Conservation (phyloP, 1,140 invertebrate genomes). For the Orius insidiosus region DNA sequence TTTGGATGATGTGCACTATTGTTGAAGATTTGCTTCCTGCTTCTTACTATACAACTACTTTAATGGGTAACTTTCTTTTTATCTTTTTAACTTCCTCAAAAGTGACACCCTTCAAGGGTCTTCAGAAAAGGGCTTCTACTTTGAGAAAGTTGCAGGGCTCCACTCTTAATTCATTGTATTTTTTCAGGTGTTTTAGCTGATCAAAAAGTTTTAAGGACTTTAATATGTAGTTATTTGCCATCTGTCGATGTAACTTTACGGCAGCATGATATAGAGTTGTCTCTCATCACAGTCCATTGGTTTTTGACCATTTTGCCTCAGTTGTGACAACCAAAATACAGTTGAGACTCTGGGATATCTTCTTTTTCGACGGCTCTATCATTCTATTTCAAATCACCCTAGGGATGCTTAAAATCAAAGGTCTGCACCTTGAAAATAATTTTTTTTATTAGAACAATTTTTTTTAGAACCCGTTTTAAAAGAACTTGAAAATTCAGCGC, state of each 20-base stretch:
- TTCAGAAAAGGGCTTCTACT: background rate
- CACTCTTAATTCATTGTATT: constrained; percentile 6
- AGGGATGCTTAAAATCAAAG: constrained; percentile 86
- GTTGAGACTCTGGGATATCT: constrained; percentile 81
- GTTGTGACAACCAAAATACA: constrained; percentile 39
- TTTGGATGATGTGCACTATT: constrained; percentile 97
- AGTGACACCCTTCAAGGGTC: background rate
- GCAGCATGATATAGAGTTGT: constrained; percentile 90
- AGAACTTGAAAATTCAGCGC: constrained; percentile 76
- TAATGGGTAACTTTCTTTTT: constrained; percentile 50
- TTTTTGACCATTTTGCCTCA: constrained; percentile 95
- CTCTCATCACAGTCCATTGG: constrained; percentile 93
- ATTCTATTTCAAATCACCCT: constrained; percentile 92
- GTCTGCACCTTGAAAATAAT: constrained; percentile 22
- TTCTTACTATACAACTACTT: constrained; percentile 90
- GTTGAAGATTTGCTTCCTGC: constrained; percentile 95
- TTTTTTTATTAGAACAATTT: constrained; percentile 11
- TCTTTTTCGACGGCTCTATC: constrained; percentile 88
- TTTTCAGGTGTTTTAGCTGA: constrained; percentile 70
- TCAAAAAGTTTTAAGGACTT: constrained; percentile 77
- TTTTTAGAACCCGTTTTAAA: constrained; percentile 56
- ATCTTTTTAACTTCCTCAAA: background rate
- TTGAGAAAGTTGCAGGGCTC: too few relatives aligned
- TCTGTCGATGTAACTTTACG: constrained; percentile 75
- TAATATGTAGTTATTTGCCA: constrained; percentile 78